Conservation (phyloP, 92 coral and sea anemone genomes). For the Umimayanthus kanabou region DNA sequence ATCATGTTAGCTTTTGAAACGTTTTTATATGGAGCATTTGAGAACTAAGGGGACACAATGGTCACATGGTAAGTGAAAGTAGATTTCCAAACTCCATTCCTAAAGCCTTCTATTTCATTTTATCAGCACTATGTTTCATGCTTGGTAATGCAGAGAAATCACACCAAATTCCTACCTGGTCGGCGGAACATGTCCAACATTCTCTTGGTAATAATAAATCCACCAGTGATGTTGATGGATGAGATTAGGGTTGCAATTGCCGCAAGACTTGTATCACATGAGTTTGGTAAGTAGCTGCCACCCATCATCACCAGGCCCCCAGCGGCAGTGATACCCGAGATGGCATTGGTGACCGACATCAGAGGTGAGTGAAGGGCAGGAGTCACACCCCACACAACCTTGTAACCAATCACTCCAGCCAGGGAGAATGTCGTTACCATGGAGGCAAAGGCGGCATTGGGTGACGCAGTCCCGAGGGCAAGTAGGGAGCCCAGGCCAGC, state of each 20-base stretch:
- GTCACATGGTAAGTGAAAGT: too few relatives aligned
- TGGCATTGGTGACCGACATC: constrained; percentile 98
- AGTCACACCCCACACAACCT: constrained; percentile 98
- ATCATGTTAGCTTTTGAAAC: too few relatives aligned
- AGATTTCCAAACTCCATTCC: too few relatives aligned
- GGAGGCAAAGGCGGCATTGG: constrained; percentile 95
- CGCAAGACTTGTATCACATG: constrained; percentile 85
- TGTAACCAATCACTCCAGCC: constrained; percentile 99
- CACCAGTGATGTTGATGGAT: constrained; percentile 96
- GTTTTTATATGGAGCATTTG: too few relatives aligned
- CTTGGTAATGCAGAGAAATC: too few relatives aligned
- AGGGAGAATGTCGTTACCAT: constrained; percentile 98
- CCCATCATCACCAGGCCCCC: constrained; percentile 99
- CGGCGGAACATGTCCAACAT: constrained; percentile 99
- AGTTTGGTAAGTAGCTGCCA: constrained; percentile 77
- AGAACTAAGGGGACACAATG: too few relatives aligned
- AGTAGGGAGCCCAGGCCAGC: constrained; percentile 87
- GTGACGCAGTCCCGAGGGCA: constrained; percentile 83
- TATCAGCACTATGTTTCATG: too few relatives aligned
- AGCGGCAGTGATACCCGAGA: constrained; percentile 98
- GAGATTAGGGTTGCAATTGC: constrained; percentile 91
- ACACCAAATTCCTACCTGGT: constrained; percentile 68
- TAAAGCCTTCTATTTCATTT: too few relatives aligned
- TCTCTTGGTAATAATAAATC: constrained; percentile 96
- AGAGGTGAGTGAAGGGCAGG: constrained; percentile 99